phyloP scores from a whole-genome alignment of 2,113 vertebrate species.

The Tupaia chinensis region DNA sequence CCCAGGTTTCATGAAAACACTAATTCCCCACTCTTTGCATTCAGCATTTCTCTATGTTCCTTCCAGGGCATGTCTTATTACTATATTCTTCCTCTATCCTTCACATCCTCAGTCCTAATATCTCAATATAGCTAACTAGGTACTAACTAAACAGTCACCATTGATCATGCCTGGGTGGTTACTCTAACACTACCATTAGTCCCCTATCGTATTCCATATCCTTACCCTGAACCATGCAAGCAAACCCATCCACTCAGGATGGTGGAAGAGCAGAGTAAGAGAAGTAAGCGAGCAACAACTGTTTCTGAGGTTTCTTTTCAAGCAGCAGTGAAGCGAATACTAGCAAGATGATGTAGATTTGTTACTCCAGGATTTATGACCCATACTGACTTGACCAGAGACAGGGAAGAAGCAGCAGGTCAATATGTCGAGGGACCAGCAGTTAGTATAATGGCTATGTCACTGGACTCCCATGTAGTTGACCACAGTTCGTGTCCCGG shows the following conservation, averaged over 20 bases:
- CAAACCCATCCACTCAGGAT: neutral
- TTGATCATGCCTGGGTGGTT: constrained; percentile 23
- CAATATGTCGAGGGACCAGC: neutral
- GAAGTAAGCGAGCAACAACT: neutral
- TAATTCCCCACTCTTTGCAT: neutral
- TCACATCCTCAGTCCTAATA: neutral
- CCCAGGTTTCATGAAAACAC: neutral
- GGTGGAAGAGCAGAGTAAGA: neutral
- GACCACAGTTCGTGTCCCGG: too few species aligned
- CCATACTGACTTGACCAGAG: neutral
- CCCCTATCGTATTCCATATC: neutral
- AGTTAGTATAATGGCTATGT: too few species aligned
- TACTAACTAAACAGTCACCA: neutral
- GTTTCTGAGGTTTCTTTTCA: constrained; percentile 25
- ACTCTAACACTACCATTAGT: neutral
- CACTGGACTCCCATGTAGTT: too few species aligned
- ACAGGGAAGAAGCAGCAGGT: neutral
- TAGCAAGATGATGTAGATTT: neutral
- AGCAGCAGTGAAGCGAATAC: neutral
- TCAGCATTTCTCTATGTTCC: neutral
- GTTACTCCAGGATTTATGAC: neutral
- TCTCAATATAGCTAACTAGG: neutral
- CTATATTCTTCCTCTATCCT: neutral
- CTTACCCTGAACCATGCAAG: neutral
- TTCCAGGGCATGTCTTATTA: neutral